phyloP scores from a whole-genome alignment of 2,888 invertebrate genomes.

The Cryptocheilus praepositus region DNA sequence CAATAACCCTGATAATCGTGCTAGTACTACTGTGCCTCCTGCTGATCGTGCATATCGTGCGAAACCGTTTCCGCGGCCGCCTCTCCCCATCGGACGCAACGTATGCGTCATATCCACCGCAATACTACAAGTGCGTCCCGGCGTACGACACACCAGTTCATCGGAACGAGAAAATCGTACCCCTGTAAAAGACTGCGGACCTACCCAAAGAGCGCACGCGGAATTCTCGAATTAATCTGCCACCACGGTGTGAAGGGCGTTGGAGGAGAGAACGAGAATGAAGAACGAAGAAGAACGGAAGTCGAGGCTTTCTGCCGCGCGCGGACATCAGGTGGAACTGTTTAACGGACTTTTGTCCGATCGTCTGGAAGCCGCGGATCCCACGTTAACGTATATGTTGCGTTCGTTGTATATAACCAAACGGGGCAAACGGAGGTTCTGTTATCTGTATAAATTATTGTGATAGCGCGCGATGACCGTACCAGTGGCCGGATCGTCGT shows the following conservation, averaged over 20 bases:
- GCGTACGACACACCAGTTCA: conserved; percentile 67
- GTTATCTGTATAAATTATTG: no score
- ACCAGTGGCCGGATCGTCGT: no score
- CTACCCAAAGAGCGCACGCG: no score
- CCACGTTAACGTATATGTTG: neutral
- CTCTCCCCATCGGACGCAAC: conserved; percentile 61
- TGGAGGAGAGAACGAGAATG: neutral
- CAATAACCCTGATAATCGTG: conserved; percentile 64
- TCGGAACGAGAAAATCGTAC: conserved; percentile 66
- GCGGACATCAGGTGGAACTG: neutral
- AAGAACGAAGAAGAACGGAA: neutral
- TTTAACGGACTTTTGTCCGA: neutral
- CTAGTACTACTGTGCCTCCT: conserved; percentile 63
- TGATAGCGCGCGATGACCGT: no score
- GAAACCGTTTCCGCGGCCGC: conserved; percentile 65
- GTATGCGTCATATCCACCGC: conserved; percentile 63
- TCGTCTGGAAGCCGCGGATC: conserved; percentile 4
- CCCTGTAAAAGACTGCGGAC: conserved; percentile 56
- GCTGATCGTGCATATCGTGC: conserved; percentile 65
- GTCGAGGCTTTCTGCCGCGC: neutral
- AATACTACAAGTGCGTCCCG: conserved; percentile 71
- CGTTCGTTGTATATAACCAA: no score
- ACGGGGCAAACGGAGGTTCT: no score
- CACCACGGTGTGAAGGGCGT: neutral
- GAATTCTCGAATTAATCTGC: no score